Conservation (phyloP, 2,113 vertebrate species). For the Balaeniceps rex region DNA sequence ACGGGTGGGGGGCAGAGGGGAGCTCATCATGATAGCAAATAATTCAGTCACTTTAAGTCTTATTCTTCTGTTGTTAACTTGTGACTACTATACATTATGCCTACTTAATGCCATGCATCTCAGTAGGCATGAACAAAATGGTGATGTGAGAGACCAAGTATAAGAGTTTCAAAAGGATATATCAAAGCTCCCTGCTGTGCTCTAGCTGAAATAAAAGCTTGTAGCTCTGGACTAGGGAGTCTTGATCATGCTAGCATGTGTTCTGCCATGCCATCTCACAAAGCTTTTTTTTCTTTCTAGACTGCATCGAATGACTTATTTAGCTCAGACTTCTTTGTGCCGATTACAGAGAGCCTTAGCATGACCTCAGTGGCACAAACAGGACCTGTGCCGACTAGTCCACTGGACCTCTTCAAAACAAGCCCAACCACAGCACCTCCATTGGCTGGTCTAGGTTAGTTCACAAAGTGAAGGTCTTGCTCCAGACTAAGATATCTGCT, state of each 20-base stretch:
- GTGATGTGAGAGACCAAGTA: neutral
- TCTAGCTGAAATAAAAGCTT: neutral
- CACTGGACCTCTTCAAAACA: slow-evolving; percentile 77
- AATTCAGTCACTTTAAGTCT: neutral
- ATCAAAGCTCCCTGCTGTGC: neutral
- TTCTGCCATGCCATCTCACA: neutral
- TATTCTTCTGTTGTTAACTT: neutral
- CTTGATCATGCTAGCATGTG: neutral
- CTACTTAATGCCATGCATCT: neutral
- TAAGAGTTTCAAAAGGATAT: neutral
- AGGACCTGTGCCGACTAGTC: slow-evolving; percentile 18
- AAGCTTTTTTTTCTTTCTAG: slow-evolving; percentile 50
- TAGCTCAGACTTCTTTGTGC: slow-evolving; percentile 79
- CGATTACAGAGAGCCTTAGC: slow-evolving; percentile 25
- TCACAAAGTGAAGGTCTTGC: neutral
- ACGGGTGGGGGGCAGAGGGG: too few relatives aligned
- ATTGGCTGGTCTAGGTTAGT: slow-evolving; percentile 68
- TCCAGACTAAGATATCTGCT: neutral
- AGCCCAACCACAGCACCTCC: neutral
- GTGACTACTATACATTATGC: neutral
- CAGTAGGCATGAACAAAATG: neutral
- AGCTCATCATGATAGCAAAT: neutral
- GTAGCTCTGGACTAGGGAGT: neutral
- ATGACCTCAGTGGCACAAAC: slow-evolving; percentile 35
- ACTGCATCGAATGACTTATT: slow-evolving; percentile 76